Evolutionary conservation across 2,888 invertebrate genomes (phyloP), one percentile per base, ranked within the genome.

Genomic region (Limulus polyphemus): DNA sequence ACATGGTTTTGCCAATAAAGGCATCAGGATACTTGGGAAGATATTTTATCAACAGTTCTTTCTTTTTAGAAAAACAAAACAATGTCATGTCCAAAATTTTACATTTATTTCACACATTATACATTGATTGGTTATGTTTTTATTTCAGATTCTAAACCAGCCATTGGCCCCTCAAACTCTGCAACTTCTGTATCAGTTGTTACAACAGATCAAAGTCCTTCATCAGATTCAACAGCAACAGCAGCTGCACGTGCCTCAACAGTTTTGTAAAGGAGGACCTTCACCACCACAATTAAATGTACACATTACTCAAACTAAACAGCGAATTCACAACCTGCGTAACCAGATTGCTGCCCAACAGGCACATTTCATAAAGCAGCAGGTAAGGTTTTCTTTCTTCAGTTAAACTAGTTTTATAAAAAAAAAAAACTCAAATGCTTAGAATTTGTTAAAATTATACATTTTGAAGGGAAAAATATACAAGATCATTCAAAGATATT

Each of bases 131-230:
- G 50, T 50, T 50, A 14, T 14, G 13, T 32, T 49, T 14, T 57
- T 32, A 58, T 59, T 58, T 59, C 73, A 88, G 82, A 93, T 94
- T 72, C 80, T 95, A 73, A 94, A 93, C 79, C 94, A 95, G 79
- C 93, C 94, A 10, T 79, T 97, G 70, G 93, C 94, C 55, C 93
- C 93, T 52, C 88, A 90, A 75, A 93, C 94, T 12, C 82, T 95
- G 70, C 84, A 92, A 69, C 82, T 94, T 68, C 81, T 97, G 70
- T 95, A 94, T 78, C 92, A 94, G 77, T 80, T 97, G 71, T 81
- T 97, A 73, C 90, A 91, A 76, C 91, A 91, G 80, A 90, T 90
- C 75, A 90, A 90, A 78, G 83, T 74, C 57, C 81, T 90, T 65
- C 90, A 91, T 74, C 86, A 85, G 74, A 77, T 86, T 70, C 81